phyloP scores from a whole-genome alignment of 1,140 invertebrate genomes.

The Bombus cullumanus region DNA sequence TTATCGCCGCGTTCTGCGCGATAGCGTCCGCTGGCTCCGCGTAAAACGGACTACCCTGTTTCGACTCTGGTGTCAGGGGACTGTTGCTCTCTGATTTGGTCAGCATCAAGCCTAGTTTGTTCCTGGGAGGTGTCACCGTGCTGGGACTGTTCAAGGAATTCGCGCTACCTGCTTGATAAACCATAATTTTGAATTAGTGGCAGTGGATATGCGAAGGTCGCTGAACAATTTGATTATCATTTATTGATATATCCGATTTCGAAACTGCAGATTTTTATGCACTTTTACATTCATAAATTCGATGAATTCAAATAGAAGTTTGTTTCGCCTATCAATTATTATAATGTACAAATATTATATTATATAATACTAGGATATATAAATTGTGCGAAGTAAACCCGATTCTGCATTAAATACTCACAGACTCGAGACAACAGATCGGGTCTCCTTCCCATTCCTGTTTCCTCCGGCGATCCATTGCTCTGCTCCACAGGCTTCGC shows the following conservation, averaged over 20 bases:
- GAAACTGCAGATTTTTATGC: no score
- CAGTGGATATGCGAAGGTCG: no score
- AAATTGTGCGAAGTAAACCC: neutral
- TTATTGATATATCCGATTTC: no score
- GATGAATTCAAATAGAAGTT: no score
- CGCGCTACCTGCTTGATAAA: conserved; percentile 72
- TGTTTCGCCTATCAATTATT: no score
- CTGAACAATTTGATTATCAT: no score
- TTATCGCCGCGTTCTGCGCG: conserved; percentile 80
- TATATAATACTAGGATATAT: no score
- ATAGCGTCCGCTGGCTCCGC: conserved; percentile 95
- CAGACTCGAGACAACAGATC: conserved; percentile 87
- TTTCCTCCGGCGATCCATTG: conserved; percentile 73
- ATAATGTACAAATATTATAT: no score
- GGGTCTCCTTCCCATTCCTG: conserved; percentile 83
- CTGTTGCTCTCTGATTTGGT: conserved; percentile 78
- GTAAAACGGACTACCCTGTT: conserved; percentile 94
- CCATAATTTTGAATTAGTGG: neutral
- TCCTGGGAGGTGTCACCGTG: conserved; percentile 77
- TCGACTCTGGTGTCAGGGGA: conserved; percentile 80
- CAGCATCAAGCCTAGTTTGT: conserved; percentile 78
- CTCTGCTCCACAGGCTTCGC: conserved; percentile 63
- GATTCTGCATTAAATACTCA: conserved; percentile 77
- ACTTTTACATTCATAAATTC: no score
- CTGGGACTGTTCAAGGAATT: conserved; percentile 79